These are phyloP conservation scores for Clistopyga incitator DNA, from an alignment of 2,888 invertebrate species.

Conservation along the genomic window DNA sequence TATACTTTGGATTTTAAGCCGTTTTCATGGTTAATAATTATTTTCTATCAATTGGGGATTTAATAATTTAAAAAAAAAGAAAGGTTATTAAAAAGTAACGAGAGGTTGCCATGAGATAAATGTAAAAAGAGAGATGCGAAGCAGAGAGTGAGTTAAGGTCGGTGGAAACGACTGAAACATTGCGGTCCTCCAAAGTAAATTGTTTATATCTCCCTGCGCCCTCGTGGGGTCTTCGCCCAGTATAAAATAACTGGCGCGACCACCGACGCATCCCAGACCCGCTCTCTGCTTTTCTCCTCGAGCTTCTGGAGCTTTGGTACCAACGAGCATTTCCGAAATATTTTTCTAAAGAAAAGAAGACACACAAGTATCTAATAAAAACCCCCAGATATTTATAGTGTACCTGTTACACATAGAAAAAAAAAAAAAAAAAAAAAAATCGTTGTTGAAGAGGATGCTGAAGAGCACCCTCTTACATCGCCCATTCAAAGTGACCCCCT, in stretches of 20 bases:
- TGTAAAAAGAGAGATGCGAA: constrained; percentile 40
- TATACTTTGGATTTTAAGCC: too few species aligned
- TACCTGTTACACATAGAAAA: constrained; percentile 34
- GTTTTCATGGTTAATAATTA: not conserved
- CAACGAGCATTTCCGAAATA: constrained; percentile 41
- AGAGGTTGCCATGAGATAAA: not conserved
- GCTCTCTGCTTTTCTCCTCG: constrained; percentile 38
- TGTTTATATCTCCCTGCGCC: constrained; percentile 71
- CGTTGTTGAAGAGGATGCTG: not conserved
- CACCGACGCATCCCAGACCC: constrained; percentile 71
- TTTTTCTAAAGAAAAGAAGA: not conserved
- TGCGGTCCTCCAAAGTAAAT: constrained; percentile 73
- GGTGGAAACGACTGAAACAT: constrained; percentile 70
- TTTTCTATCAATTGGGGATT: not conserved
- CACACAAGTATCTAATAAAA: constrained; percentile 52
- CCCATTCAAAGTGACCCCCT: constrained; percentile 39
- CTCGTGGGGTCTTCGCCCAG: constrained; percentile 61
- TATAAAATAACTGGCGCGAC: constrained; percentile 70
- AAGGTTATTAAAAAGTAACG: constrained; percentile 8
- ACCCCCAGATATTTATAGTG: constrained; percentile 49
- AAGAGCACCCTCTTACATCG: constrained; percentile 6
- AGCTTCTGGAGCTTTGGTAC: constrained; percentile 45
- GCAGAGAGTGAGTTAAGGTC: constrained; percentile 67
- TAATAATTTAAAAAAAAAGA: not conserved
- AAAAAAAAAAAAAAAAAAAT: constrained; percentile 9